Percentiles rank a stretch among this genome's conserved stretches.
These are phyloP conservation scores for Eolophus roseicapilla DNA, from an alignment of 2,113 vertebrate genomes.

Conservation along the genomic window DNA sequence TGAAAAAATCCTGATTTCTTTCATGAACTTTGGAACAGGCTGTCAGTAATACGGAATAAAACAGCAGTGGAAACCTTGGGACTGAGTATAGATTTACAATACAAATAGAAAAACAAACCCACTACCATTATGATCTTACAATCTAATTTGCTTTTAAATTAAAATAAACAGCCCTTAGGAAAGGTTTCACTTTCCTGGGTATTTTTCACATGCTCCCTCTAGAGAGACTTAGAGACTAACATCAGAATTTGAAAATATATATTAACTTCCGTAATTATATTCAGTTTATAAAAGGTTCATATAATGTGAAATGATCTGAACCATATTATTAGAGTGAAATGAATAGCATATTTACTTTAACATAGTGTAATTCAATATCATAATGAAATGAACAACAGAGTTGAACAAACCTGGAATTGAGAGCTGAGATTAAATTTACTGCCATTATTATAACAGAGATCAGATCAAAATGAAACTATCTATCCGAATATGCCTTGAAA, in stretches of 20 bases:
- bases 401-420: constrained; percentile 17
- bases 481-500: neutral
- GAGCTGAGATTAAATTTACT: constrained; percentile 45
- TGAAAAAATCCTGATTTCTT: neutral
- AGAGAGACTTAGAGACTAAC: constrained; percentile 22
- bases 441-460: neutral
- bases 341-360: constrained; percentile 54
- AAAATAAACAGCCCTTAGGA: constrained; percentile 44
- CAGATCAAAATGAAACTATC: constrained; percentile 27
- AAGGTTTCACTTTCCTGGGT: constrained; percentile 25
- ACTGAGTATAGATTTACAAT: constrained; percentile 8
- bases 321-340: constrained; percentile 42
- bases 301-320: constrained; percentile 53
- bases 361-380: constrained; percentile 12
- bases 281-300: constrained; percentile 45
- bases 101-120: constrained; percentile 30
- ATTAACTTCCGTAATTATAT: constrained; percentile 39
- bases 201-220: constrained; percentile 9
- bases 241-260: constrained; percentile 39
- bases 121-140: neutral
- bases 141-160: constrained; percentile 48
- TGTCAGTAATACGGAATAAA: neutral
- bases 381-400: constrained; percentile 44
- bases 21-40: neutral
- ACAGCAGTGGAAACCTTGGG: neutral